These are phyloP conservation scores for Drosophila asahinai DNA, from an alignment of 1,140 invertebrate genomes.

Conservation along the genomic window DNA sequence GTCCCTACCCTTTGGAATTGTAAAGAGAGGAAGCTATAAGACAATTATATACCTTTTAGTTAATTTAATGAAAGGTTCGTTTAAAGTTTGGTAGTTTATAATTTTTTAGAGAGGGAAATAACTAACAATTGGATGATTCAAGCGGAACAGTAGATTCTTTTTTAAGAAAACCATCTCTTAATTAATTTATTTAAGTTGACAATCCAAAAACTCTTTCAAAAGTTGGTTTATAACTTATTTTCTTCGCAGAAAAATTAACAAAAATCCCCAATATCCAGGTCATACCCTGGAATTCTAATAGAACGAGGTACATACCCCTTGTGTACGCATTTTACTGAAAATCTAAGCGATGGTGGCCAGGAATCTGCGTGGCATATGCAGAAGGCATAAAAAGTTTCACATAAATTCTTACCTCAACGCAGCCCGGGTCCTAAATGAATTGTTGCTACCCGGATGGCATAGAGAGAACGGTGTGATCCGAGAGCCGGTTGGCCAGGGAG, in stretches of 20 bases:
- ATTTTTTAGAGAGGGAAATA: neutral
- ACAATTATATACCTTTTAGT: neutral
- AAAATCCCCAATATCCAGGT: no score
- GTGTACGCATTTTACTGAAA: conserved; percentile 34
- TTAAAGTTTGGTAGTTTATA: neutral
- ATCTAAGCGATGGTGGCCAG: conserved; percentile 21
- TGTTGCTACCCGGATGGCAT: conserved; percentile 50
- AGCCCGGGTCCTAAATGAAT: conserved; percentile 65
- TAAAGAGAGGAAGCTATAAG: neutral
- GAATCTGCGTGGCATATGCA: conserved; percentile 58
- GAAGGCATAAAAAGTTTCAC: conserved; percentile 68
- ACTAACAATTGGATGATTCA: no score
- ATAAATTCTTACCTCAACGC: conserved; percentile 63
- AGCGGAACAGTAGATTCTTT: no score
- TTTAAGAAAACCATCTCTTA: no score
- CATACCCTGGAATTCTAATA: no score
- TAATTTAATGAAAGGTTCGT: no score
- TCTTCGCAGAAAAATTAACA: no score
- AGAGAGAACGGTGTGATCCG: conserved; percentile 4
- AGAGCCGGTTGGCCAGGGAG: conserved; percentile 4
- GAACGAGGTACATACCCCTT: neutral
- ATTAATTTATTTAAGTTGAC: no score
- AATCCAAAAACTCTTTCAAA: no score
- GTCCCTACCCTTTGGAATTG: neutral
- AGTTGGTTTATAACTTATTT: no score